These are phyloP conservation scores for Andrena chrysosceles DNA, from an alignment of 2,888 invertebrate genomes.

Conservation along the genomic window DNA sequence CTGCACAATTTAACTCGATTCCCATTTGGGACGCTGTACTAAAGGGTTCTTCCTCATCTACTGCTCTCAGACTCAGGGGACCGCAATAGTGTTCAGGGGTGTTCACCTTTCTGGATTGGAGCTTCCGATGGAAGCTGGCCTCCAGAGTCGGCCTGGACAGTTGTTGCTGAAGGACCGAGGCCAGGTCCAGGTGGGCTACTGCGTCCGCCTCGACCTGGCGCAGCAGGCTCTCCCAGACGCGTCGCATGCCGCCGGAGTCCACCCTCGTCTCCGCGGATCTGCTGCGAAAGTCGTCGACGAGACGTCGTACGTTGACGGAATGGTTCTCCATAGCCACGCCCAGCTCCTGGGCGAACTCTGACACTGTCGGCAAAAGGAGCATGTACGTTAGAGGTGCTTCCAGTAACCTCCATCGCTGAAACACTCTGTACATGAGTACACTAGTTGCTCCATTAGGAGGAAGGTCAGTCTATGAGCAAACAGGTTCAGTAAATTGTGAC, in stretches of 20 bases:
- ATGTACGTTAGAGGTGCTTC: background rate
- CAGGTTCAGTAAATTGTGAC: background rate
- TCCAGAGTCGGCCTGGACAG: slow-evolving; percentile 94
- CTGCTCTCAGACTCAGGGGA: background rate
- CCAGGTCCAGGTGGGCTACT: slow-evolving; percentile 93
- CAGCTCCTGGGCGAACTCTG: slow-evolving; percentile 96
- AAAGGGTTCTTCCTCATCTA: background rate
- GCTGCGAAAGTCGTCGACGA: slow-evolving; percentile 94
- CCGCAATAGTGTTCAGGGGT: background rate
- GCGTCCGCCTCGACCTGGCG: slow-evolving; percentile 97
- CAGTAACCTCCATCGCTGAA: background rate
- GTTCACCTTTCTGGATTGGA: slow-evolving; percentile 92
- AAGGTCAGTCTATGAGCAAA: too few relatives aligned
- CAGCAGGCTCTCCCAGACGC: slow-evolving; percentile 95
- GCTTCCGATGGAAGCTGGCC: slow-evolving; percentile 95
- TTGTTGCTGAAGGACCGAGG: slow-evolving; percentile 89
- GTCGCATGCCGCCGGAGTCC: slow-evolving; percentile 93
- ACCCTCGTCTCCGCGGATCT: slow-evolving; percentile 94
- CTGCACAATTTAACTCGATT: too few relatives aligned
- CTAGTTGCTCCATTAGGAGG: too few relatives aligned
- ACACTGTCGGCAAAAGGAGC: slow-evolving; percentile 85
- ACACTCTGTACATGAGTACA: background rate
- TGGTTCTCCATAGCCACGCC: slow-evolving; percentile 96
- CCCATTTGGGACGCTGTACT: too few relatives aligned
- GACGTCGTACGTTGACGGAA: slow-evolving; percentile 93